These are phyloP conservation scores for Orchestia grillus DNA, from an alignment of 1,140 invertebrate genomes.

Conservation along the genomic window DNA sequence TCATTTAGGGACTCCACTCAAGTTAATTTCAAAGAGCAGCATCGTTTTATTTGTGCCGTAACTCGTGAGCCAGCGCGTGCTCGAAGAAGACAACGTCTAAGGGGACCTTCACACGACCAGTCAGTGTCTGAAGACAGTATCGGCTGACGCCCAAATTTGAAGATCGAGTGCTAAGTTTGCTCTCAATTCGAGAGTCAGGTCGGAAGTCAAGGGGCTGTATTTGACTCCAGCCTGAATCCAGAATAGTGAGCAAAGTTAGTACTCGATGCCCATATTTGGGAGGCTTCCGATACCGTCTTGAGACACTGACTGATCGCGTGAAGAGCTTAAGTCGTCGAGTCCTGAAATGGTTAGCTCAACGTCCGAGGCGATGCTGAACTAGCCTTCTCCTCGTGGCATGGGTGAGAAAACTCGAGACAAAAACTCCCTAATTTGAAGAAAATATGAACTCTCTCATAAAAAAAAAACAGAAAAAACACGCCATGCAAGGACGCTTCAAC, in stretches of 20 bases:
- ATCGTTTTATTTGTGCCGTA: not conserved
- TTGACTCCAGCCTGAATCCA: no score
- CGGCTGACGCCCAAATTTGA: no score
- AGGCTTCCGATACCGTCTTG: no score
- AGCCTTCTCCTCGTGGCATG: not conserved
- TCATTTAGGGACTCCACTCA: not conserved
- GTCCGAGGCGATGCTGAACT: not conserved
- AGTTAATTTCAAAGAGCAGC: not conserved
- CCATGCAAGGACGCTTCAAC: no score
- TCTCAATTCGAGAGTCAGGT: no score
- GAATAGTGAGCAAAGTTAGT: no score
- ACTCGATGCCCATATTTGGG: no score
- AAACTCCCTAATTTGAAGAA: not conserved
- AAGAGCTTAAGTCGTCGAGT: not conserved
- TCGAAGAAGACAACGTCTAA: no score
- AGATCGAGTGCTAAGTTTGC: not conserved
- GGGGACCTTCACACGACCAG: no score
- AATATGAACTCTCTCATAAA: not conserved
- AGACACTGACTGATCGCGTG: no score
- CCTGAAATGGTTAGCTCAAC: not conserved
- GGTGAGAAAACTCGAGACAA: not conserved
- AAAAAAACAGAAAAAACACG: not conserved
- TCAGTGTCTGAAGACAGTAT: no score
- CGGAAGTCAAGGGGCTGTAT: no score
- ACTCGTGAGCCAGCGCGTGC: not conserved